phyloP scores from a whole-genome alignment of 2,888 invertebrate genomes.

The Diarsia dahlii region DNA sequence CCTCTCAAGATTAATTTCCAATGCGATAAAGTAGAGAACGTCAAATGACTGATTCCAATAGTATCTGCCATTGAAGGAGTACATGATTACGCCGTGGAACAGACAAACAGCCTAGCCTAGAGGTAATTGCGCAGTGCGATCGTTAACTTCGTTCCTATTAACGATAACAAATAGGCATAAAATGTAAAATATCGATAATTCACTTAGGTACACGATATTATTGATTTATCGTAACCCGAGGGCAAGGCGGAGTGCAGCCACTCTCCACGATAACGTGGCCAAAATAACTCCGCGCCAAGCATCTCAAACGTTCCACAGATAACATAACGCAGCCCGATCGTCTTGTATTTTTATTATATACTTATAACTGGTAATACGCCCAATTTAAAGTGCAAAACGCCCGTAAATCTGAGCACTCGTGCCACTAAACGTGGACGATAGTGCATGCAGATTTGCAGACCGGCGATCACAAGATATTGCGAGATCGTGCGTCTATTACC shows the following conservation, averaged over 20 bases:
- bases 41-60: constrained; percentile 56
- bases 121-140: constrained; percentile 64
- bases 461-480: constrained; percentile 59
- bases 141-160: constrained; percentile 70
- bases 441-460: constrained; percentile 40
- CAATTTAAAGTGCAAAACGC: constrained; percentile 69
- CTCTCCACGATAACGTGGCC: constrained; percentile 86
- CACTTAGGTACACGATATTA: constrained; percentile 81
- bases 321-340: constrained; percentile 73
- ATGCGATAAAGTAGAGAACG: constrained; percentile 23
- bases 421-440: constrained; percentile 50
- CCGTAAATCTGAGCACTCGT: constrained; percentile 64
- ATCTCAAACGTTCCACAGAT: constrained; percentile 83
- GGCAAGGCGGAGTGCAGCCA: constrained; percentile 78
- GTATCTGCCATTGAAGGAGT: constrained; percentile 43
- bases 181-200: constrained; percentile 81
- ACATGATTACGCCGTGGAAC: constrained; percentile 39
- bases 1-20: constrained; percentile 19
- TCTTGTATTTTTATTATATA: constrained; percentile 76
- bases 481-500: constrained; percentile 70
- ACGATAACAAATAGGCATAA: constrained; percentile 72
- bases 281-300: constrained; percentile 85
- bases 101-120: constrained; percentile 62
- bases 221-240: constrained; percentile 85
- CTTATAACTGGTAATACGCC: constrained; percentile 59